Conservation (phyloP, 2,113 vertebrate species). For the Steatornis caripensis region DNA sequence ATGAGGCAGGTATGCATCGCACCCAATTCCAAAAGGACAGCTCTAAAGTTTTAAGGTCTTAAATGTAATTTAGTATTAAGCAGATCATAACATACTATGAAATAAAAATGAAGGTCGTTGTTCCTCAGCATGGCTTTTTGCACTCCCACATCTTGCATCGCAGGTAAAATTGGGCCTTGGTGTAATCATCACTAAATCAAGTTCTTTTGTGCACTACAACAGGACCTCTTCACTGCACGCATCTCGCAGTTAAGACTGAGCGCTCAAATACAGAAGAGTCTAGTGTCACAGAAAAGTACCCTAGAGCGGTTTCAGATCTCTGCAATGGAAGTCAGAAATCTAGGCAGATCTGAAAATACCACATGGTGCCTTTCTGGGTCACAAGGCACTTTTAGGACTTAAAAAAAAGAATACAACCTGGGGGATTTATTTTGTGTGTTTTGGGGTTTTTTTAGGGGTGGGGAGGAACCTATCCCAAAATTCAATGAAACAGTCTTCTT, state of each 20-base stretch:
- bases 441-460: not conserved
- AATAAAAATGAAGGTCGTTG: not conserved
- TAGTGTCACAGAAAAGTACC: not conserved
- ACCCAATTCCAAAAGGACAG: not conserved
- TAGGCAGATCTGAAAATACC: not conserved
- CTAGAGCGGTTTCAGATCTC: not conserved
- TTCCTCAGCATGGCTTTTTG: not conserved
- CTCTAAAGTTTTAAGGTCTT: not conserved
- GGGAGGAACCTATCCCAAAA: not conserved
- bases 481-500: not conserved
- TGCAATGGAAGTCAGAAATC: not conserved
- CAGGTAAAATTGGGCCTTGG: not conserved
- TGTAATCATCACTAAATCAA: not conserved
- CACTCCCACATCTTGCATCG: not conserved
- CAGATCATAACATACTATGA: accelerated
- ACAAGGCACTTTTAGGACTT: not conserved
- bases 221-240: not conserved
- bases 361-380: not conserved
- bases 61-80: not conserved
- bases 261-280: not conserved
- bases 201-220: not conserved
- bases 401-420: not conserved
- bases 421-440: not conserved
- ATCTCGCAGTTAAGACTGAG: not conserved
- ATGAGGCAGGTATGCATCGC: not conserved